These are phyloP conservation scores for Megaustenia siamemsis DNA, from an alignment of 2,888 invertebrate species.

Conservation along the genomic window DNA sequence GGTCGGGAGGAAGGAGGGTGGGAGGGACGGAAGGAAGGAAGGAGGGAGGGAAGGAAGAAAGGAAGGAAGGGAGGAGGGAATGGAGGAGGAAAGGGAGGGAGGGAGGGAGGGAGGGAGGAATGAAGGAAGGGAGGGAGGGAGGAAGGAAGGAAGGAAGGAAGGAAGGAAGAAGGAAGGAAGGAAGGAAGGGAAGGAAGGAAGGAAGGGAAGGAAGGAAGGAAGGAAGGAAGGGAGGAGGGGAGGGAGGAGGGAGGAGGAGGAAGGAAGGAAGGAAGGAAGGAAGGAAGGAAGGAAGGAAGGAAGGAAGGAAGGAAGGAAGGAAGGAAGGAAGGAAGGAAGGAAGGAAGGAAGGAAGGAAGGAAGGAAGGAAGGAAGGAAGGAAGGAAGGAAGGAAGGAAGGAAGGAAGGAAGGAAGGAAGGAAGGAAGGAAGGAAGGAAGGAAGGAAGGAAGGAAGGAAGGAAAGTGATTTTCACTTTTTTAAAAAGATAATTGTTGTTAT, in stretches of 20 bases:
- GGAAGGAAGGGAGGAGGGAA: not conserved
- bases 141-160: not conserved
- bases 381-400: not conserved
- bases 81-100: not conserved
- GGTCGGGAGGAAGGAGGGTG: too few species aligned
- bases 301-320: too few species aligned
- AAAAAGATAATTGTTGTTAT: too few species aligned
- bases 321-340: too few species aligned
- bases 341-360: not conserved
- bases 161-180: not conserved
- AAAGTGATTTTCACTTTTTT: too few species aligned
- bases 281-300: too few species aligned
- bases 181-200: not conserved
- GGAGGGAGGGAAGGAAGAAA: not conserved
- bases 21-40: too few species aligned
- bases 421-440: not conserved
- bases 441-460: not conserved
- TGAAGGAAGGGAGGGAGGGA: not conserved
- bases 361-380: not conserved
- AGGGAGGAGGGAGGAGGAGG: not conserved
- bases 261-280: not conserved
- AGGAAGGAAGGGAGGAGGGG: not conserved
- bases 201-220: not conserved
- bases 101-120: slow-evolving; percentile 13
- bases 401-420: not conserved